Conservation (phyloP, 2,888 invertebrate species). For the Apodemia zela region DNA sequence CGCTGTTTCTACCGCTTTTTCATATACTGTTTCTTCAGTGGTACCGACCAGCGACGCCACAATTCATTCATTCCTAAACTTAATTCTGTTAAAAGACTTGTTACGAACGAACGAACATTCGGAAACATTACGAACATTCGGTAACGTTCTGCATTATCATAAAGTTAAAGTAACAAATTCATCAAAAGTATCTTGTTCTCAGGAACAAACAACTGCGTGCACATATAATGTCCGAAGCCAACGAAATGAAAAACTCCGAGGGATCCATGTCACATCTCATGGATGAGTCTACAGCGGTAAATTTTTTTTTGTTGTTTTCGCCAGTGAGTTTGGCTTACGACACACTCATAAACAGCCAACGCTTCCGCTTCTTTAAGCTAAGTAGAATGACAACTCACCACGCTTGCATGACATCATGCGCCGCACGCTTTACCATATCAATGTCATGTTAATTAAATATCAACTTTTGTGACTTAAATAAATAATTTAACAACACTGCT, state of each 20-base stretch:
- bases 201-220: slow-evolving; percentile 88
- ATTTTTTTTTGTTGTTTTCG: slow-evolving; percentile 30
- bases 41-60: too few species aligned
- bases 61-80: too few species aligned
- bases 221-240: slow-evolving; percentile 85
- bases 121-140: too few species aligned
- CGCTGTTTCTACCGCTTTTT: too few species aligned
- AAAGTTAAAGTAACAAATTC: background rate
- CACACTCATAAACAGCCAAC: background rate
- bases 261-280: slow-evolving; percentile 74
- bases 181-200: slow-evolving; percentile 27
- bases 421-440: slow-evolving; percentile 17
- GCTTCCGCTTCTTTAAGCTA: slow-evolving; percentile 26
- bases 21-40: too few species aligned
- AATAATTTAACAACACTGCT: too few species aligned
- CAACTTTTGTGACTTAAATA: too few species aligned
- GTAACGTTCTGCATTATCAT: too few species aligned
- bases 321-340: background rate
- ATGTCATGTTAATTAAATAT: background rate
- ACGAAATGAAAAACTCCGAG: slow-evolving; percentile 78
- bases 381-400: slow-evolving; percentile 32
- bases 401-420: slow-evolving; percentile 44
- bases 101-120: too few species aligned
- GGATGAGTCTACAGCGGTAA: slow-evolving; percentile 76
- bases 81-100: too few species aligned